Conservation (phyloP, 2,113 vertebrate species). For the Thymallus thymallus region DNA sequence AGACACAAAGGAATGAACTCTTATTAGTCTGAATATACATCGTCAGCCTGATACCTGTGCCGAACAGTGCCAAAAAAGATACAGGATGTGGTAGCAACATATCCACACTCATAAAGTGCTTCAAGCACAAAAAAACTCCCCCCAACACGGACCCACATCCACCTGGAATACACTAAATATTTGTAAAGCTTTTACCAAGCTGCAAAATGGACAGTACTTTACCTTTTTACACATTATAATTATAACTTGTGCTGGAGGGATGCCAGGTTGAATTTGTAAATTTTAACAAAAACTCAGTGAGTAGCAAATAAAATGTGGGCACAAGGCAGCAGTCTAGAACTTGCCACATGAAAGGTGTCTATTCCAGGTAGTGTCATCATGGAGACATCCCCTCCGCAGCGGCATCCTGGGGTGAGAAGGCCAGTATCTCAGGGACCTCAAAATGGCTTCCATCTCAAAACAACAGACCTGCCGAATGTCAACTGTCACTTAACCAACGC, state of each 20-base stretch:
- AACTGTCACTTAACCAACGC: slow-evolving; percentile 68
- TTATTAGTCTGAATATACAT: neutral
- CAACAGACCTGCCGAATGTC: slow-evolving; percentile 65
- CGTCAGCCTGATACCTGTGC: too few species aligned
- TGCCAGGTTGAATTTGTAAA: neutral
- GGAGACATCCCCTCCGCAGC: slow-evolving; percentile 21
- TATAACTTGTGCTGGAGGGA: too few species aligned
- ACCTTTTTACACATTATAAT: neutral
- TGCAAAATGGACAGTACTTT: neutral
- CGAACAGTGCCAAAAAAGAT: too few species aligned
- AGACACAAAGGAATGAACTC: neutral
- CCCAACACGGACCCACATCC: too few species aligned
- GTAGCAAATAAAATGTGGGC: neutral
- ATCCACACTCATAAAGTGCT: too few species aligned
- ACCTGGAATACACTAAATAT: too few species aligned
- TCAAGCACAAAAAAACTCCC: too few species aligned
- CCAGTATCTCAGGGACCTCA: slow-evolving; percentile 43
- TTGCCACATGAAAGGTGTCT: slow-evolving; percentile 34
- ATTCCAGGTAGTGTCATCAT: slow-evolving; percentile 46
- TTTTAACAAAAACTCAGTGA: neutral
- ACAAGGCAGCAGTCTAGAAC: neutral
- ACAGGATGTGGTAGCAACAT: too few species aligned
- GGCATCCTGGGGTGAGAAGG: slow-evolving; percentile 21
- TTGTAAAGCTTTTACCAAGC: neutral
- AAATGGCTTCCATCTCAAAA: slow-evolving; percentile 46